phyloP scores from a whole-genome alignment of 1,140 invertebrate species.

The Diploscapter pachys region DNA sequence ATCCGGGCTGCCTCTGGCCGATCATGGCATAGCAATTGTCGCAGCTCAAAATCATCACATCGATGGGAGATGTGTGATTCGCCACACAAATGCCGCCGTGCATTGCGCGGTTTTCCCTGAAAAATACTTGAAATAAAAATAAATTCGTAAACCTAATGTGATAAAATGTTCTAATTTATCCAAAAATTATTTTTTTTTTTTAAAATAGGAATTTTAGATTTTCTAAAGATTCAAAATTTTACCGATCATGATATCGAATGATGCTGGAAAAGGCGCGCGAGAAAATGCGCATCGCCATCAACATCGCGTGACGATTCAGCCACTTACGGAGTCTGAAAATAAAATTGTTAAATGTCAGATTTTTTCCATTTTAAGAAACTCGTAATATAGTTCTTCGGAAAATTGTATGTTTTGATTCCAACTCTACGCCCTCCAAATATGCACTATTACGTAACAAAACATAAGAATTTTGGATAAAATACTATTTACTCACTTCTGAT shows the following conservation, averaged over 20 bases:
- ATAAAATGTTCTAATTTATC: too few species aligned
- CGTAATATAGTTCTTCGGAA: not conserved
- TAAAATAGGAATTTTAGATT: too few species aligned
- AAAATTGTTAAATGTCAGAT: not conserved
- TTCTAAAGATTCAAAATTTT: not conserved
- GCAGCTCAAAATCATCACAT: conserved; percentile 91
- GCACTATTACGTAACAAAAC: not conserved
- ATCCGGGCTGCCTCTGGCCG: conserved; percentile 90
- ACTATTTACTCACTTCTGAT: conserved; percentile 36
- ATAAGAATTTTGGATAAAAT: not conserved
- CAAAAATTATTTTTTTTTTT: too few species aligned
- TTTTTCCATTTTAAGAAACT: not conserved
- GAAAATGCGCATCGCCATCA: conserved; percentile 68
- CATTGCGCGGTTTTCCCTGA: conserved; percentile 44
- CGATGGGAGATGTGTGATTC: conserved; percentile 98
- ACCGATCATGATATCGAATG: conserved; percentile 48
- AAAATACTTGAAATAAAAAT: conserved; percentile 15
- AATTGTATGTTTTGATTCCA: not conserved
- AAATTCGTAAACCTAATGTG: conserved; percentile 3
- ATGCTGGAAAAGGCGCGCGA: conserved; percentile 49
- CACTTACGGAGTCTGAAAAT: conserved; percentile 68
- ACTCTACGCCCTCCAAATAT: not conserved
- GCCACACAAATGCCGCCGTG: conserved; percentile 81
- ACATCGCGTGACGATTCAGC: conserved; percentile 74
- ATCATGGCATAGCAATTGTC: conserved; percentile 98